phyloP scores from a whole-genome alignment of 2,797 vertebrate species.

The Notolabrus celidotus region DNA sequence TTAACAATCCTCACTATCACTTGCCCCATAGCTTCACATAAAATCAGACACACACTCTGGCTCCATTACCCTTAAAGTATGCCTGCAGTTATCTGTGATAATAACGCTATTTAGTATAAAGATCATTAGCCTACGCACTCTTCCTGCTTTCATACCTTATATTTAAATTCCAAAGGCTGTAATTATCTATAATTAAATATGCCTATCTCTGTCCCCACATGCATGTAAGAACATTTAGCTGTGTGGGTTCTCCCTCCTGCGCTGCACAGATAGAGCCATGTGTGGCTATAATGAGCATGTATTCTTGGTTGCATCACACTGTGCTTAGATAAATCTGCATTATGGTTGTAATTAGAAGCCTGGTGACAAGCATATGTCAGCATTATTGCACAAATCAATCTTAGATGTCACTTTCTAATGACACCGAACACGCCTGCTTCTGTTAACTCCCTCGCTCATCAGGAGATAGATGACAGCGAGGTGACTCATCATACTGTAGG shows the following conservation, averaged over 20 bases:
- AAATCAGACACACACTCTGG: conserved; percentile 38
- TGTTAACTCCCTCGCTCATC: conserved; percentile 45
- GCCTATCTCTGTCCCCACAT: conserved; percentile 23
- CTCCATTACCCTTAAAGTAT: conserved; percentile 36
- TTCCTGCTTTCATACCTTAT: conserved; percentile 42
- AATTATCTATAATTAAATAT: conserved; percentile 57
- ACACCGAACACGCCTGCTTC: conserved; percentile 43
- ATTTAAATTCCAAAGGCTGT: conserved; percentile 51
- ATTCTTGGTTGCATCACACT: conserved; percentile 35
- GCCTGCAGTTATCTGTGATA: conserved; percentile 38
- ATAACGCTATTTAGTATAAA: conserved; percentile 47
- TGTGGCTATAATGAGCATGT: conserved; percentile 23
- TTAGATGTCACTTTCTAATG: conserved; percentile 70
- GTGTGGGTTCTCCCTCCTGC: conserved; percentile 9
- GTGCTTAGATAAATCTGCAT: conserved; percentile 71
- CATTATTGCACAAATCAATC: conserved; percentile 68
- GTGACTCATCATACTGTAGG: conserved; percentile 46
- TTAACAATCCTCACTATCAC: conserved; percentile 49
- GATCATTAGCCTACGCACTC: conserved; percentile 24
- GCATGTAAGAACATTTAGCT: conserved; percentile 30
- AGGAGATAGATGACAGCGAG: conserved; percentile 42
- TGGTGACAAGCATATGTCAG: conserved; percentile 71
- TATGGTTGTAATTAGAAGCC: conserved; percentile 71
- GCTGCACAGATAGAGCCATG: conserved; percentile 18
- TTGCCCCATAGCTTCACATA: conserved; percentile 31